Conservation (phyloP, 2,113 vertebrate genomes). For the Phaetusa simplex region DNA sequence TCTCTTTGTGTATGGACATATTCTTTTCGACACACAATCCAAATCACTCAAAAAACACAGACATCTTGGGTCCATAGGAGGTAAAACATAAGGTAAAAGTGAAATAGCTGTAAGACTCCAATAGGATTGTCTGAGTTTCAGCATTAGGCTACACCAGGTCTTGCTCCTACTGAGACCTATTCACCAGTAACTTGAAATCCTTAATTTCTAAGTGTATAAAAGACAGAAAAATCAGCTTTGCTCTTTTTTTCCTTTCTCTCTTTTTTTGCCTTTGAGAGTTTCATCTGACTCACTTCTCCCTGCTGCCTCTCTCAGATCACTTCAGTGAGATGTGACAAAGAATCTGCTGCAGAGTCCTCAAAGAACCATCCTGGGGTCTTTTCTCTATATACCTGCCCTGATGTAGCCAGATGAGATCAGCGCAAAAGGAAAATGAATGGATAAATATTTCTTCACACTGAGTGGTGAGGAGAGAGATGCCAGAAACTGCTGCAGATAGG, state of each 20-base stretch:
- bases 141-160: neutral
- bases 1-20: neutral
- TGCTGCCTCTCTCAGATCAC: neutral
- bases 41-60: neutral
- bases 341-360: neutral
- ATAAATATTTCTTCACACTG: conserved; percentile 10
- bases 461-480: neutral
- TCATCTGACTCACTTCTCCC: neutral
- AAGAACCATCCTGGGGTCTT: neutral
- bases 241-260: neutral
- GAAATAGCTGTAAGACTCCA: neutral
- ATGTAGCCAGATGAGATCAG: neutral
- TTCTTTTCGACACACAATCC: neutral
- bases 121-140: neutral
- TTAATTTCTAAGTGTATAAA: neutral
- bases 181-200: neutral
- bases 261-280: neutral
- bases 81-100: neutral
- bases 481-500: neutral
- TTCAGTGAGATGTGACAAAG: neutral
- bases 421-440: neutral
- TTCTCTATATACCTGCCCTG: neutral
- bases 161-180: neutral
- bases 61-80: neutral
- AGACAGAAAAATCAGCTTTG: neutral